A percentile compares a stretch with the other conserved stretches of the same genome.
These are phyloP conservation scores for Allenopithecus nigroviridis DNA, from an alignment of 2,797 vertebrate species.

Conservation along the genomic window DNA sequence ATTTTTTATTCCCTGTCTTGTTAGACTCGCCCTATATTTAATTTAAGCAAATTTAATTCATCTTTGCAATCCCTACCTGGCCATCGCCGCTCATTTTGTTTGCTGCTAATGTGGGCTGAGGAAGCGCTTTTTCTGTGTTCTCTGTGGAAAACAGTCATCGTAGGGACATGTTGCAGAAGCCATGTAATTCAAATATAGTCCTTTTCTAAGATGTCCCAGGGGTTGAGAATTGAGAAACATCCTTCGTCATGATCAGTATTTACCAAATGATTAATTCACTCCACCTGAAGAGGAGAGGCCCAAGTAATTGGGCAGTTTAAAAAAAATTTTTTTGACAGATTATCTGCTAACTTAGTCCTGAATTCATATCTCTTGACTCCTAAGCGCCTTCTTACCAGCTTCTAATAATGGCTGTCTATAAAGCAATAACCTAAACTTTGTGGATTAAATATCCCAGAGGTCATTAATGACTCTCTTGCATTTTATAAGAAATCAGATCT, in stretches of 20 bases:
- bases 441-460: slow-evolving; percentile 35
- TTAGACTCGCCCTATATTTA: not conserved
- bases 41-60: not conserved
- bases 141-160: not conserved
- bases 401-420: not conserved
- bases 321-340: not conserved
- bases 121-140: not conserved
- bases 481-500: slow-evolving; percentile 63
- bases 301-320: not conserved
- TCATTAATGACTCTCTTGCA: slow-evolving; percentile 43
- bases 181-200: not conserved
- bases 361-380: not conserved
- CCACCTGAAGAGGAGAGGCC: not conserved
- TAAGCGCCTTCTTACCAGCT: not conserved
- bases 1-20: not conserved
- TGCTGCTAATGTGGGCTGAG: not conserved
- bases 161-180: not conserved
- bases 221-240: not conserved
- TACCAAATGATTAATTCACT: slow-evolving; percentile 15
- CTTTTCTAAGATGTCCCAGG: not conserved
- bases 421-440: not conserved
- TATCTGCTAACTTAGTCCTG: not conserved
- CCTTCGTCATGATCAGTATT: not conserved
- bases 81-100: not conserved
- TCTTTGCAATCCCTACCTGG: not conserved